Evolutionary conservation across 2,113 vertebrate genomes (phyloP).

Genomic region (Osmerus eperlanus): DNA sequence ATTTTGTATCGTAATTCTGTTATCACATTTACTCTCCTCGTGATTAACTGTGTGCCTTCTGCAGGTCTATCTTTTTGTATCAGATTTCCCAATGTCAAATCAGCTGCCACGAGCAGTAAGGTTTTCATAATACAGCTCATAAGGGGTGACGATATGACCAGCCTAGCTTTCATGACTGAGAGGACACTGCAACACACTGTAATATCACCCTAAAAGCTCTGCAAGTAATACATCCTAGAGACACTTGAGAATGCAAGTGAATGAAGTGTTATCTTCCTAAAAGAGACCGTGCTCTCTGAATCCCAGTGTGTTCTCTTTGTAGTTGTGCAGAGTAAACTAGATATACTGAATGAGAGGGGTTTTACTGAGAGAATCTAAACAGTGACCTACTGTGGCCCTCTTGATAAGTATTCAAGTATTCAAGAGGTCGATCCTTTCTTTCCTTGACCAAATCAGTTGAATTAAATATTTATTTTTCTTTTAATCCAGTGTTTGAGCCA

Average conservation of each 20-base stretch:
- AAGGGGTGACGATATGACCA: constrained; percentile 42
- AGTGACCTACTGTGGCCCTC: constrained; percentile 16
- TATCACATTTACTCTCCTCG: constrained; percentile 23
- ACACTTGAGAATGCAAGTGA: no score
- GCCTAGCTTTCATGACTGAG: constrained; percentile 50
- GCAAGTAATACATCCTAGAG: no score
- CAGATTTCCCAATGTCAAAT: constrained; percentile 60
- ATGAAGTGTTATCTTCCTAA: no score
- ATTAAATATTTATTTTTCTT: constrained; percentile 47
- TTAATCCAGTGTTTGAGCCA: constrained; percentile 45
- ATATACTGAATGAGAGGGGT: constrained; percentile 8
- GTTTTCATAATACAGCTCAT: constrained; percentile 58
- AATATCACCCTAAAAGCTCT: not conserved
- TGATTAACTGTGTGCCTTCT: constrained; percentile 47
- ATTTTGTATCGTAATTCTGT: constrained; percentile 14
- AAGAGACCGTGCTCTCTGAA: no score
- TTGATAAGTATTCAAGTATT: constrained; percentile 51
- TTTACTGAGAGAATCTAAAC: constrained; percentile 16
- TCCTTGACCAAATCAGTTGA: constrained; percentile 44
- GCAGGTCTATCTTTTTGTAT: constrained; percentile 55
- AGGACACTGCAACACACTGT: constrained; percentile 40
- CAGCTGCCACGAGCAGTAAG: constrained; percentile 53
- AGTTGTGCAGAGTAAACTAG: constrained; percentile 4
- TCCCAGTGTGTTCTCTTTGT: not conserved
- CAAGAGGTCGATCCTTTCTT: constrained; percentile 30